Evolutionary conservation across 30 jellyfish, hydroid and myxozoan species (phyloP).

Genomic region (Mastigias papua): DNA sequence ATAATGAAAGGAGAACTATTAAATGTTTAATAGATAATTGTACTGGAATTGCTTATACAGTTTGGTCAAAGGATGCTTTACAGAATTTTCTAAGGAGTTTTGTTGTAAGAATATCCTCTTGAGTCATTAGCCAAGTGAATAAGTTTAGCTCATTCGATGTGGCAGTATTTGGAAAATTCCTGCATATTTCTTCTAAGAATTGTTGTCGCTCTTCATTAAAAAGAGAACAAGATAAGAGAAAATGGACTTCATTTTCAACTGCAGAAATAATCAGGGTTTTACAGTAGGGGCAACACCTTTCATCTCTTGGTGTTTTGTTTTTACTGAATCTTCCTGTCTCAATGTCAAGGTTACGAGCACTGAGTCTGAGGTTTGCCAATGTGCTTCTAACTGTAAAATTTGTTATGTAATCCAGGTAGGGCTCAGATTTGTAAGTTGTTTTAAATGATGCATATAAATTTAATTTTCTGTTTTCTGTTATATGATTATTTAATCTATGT

Average conservation of each 20-base stretch:
- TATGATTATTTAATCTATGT: too few species aligned
- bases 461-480: too few species aligned
- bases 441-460: too few species aligned
- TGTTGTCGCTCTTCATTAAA: conserved; percentile 6
- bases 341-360: too few species aligned
- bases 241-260: conserved; percentile 35
- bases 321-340: neutral
- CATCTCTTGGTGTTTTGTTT: conserved; percentile 42
- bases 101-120: conserved; percentile 2
- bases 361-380: too few species aligned
- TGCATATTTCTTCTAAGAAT: conserved; percentile 2
- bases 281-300: conserved; percentile 11
- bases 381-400: too few species aligned
- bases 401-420: too few species aligned
- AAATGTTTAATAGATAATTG: too few species aligned
- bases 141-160: neutral
- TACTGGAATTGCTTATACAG: too few species aligned
- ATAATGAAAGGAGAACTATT: too few species aligned
- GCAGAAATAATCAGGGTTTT: conserved; percentile 10
- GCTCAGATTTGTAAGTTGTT: too few species aligned
- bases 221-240: conserved; percentile 34
- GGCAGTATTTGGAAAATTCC: conserved; percentile 30
- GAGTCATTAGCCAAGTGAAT: conserved; percentile 27
- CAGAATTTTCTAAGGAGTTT: neutral
- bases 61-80: neutral